Evolutionary conservation across 2,797 vertebrate genomes (phyloP), one percentile per base, ranked within the genome.

Genomic region (Epinephelus coioides): DNA sequence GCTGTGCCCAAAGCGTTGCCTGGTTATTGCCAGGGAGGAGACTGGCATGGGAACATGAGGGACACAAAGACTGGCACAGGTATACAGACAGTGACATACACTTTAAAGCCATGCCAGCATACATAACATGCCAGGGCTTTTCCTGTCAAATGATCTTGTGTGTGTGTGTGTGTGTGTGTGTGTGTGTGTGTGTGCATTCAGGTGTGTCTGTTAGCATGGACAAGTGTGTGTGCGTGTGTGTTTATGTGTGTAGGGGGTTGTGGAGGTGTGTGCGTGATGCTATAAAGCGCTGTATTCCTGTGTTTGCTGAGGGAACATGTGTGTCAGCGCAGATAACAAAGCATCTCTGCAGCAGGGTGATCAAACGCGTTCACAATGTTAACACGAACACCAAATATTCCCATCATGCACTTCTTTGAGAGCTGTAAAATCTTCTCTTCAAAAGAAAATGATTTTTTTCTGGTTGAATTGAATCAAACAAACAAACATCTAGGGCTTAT

Each of bases 11-110:
- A 62, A 83, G 86, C 81, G 63, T 68, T 62, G 74, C 65, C 82
- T 64, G 80, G 2, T 67, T n/a, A 21, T 10, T 86, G 86, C 83
- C 89, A 87, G 77, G 81, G 82, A 79, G 72, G 72, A 81, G 84
- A 70, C 81, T 78, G 88, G 86, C 85, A 74, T 9, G 81, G 65
- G 78, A 75, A 77, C 30, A n/a, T 9, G 57, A 76, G 67, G 75
- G 61, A 82, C 64, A 79, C 76, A 81, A 78, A 78, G 91, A 66
- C 89, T 91, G 92, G 91, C 88, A 70, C 89, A 88, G 89, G 84
- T 85, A 83, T 23, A 87, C 80, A 84, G 65, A 85, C 79, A 54
- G 49, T 78, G 82, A 87, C 86, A 89, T 15, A 59, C 87, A 88
- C 89, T 89, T 89, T 88, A 79, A 87, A 91, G 83, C 74, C 0